Evolutionary conservation across 2,888 invertebrate species (phyloP), one percentile per base, ranked within the genome.

Genomic region (Epirrita christyi): DNA sequence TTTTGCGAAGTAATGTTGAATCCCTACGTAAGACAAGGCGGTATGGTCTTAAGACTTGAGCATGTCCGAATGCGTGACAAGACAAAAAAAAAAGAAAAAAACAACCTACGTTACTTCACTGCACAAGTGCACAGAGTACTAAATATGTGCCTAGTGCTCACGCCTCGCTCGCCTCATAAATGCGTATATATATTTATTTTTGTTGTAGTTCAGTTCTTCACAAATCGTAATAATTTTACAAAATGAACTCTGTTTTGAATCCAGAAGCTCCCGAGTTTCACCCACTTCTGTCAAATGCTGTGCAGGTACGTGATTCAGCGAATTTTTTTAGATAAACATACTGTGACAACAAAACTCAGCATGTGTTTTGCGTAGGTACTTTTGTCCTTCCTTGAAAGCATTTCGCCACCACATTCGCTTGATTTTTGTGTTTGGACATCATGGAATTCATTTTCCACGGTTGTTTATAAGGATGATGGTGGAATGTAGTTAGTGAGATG

Each of bases 211-310:
- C 21, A 37, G 42, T 34, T 14, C 21, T 29, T 54, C 37, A 14
- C 11, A 36, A 46, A 32, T 27, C 37, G 10, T 40, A 37, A n/a
- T 43, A 11, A 28, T 10, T 47, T 46, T 38, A 28, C 64, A 82
- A 75, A 68, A 88, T 89, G 88, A 81, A 83, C 75, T 88, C 84
- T 34, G 72, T 70, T 60, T 71, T 89, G 58, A 88, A 89, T 73
- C 89, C 89, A 1, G 88, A 88, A 63, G 88, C 88, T 51, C 87
- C 88, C 34, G 89, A 89, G 63, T 89, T 89, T 70, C 77, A 80
- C 64, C 86, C 88, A 41, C 73, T 82, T 63, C 70, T 87, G 45
- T 78, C 75, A 63, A 72, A 80, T 60, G 74, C 81, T 8, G 80
- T 87, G 52, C 75, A 86, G 85, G 88, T 88, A 66, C 50, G 83